Percentiles rank a stretch among this genome's conserved stretches.
Evolutionary conservation across 2,888 invertebrate genomes (phyloP).

Genomic region (Junonia oenone): DNA sequence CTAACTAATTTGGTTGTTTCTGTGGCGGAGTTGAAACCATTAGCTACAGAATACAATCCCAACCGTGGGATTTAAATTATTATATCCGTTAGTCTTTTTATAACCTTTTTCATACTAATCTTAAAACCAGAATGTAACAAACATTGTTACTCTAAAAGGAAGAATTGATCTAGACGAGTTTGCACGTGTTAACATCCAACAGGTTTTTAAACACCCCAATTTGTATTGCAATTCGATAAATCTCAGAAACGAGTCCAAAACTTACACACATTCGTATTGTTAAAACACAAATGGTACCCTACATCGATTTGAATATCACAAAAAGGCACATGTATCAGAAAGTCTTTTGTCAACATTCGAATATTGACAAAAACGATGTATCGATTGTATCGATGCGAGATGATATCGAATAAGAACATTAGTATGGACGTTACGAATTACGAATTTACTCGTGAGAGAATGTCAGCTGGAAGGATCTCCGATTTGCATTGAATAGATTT

Average conservation of each 20-base stretch:
- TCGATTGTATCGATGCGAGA: conserved; percentile 5
- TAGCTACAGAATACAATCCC: no score
- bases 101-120: not conserved
- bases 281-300: not conserved
- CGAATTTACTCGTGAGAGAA: conserved; percentile 49
- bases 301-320: not conserved
- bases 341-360: not conserved
- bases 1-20: not conserved
- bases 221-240: not conserved
- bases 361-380: conserved; percentile 12
- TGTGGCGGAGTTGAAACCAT: not conserved
- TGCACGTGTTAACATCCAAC: not conserved
- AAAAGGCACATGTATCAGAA: not conserved
- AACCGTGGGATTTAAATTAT: no score
- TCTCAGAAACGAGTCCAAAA: not conserved
- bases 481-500: conserved; percentile 63
- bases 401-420: conserved; percentile 23
- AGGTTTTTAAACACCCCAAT: not conserved
- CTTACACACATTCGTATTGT: not conserved
- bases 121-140: not conserved
- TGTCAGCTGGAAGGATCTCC: conserved; percentile 36
- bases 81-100: no score
- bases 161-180: not conserved
- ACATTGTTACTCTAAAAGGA: not conserved
- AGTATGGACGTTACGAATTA: conserved; percentile 33